Evolutionary conservation across 2,888 invertebrate genomes (phyloP).

Genomic region (Xanthostigma xanthostigma): DNA sequence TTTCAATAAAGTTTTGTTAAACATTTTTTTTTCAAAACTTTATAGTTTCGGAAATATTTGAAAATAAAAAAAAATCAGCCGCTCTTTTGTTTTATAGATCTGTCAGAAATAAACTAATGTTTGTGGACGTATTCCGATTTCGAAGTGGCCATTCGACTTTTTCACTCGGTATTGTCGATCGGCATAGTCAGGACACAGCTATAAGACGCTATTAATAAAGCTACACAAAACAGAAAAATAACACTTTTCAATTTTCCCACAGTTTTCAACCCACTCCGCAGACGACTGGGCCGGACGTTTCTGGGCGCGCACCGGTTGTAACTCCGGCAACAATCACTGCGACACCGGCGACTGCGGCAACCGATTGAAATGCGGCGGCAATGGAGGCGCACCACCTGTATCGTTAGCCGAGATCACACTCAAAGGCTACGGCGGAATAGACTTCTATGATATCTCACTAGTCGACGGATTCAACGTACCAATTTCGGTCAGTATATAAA

Average conservation of each 20-base stretch:
- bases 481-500: slow-evolving; percentile 19
- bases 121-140: too few species aligned
- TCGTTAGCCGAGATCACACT: slow-evolving; percentile 30
- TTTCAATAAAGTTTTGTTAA: too few species aligned
- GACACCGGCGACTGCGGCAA: slow-evolving; percentile 29
- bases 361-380: slow-evolving; percentile 27
- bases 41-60: too few species aligned
- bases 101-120: too few species aligned
- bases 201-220: too few species aligned
- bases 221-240: too few species aligned
- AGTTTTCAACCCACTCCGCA: slow-evolving; percentile 16
- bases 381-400: slow-evolving; percentile 28
- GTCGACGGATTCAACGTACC: slow-evolving; percentile 34
- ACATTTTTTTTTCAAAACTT: too few species aligned
- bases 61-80: too few species aligned
- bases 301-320: slow-evolving; percentile 31
- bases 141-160: too few species aligned
- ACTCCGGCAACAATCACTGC: slow-evolving; percentile 20
- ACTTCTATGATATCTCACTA: slow-evolving; percentile 33
- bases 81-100: too few species aligned
- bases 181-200: too few species aligned
- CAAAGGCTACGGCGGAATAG: slow-evolving; percentile 23
- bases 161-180: too few species aligned
- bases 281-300: slow-evolving; percentile 28
- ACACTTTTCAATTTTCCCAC: neutral